Evolutionary conservation across 2,113 vertebrate genomes (phyloP), one percentile per base, ranked within the genome.

Genomic region (Misgurnus anguillicaudatus): DNA sequence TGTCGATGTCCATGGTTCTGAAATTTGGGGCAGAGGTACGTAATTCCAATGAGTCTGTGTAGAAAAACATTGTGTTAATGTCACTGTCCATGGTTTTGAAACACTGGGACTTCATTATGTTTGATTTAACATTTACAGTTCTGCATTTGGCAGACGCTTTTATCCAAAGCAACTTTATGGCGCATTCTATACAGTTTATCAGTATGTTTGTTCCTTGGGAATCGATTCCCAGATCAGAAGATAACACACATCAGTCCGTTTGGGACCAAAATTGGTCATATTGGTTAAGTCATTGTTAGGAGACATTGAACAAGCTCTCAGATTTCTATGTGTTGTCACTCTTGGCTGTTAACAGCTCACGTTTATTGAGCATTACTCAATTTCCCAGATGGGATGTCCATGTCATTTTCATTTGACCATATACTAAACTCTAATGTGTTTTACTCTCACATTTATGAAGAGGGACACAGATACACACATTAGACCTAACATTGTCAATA

Each of bases 321-420:
- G 55, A 73, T 36, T 19, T 39, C 10, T 60, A 45, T 16, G 13
- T 17, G 14, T 60, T 13, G 67, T 70, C 31, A 70, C 47, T 70
- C 21, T 9, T 31, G 8, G 47, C 45, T 70, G 47, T 68, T 41
- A 68, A 41, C 65, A 19, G 65, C 14, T 7, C n/a, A 17, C 53
- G 16, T 51, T 38, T 24, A 53, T 1, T 9, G 8, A 3, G 6
- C 0, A 17, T 55, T 57, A 21, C 19, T 36, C 2, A 10, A 45
- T 68, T 71, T 71, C 5, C 77, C 36, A 41, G 31, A 38, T 60
- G 70, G 21, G 55, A 39, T 4, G 45, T 48, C 60, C 48, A 61
- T 65, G 65, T 42, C 24, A 57, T 57, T 77, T n/a, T 38, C 51
- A 71, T 71, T 71, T 48, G 55, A 17, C 51, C 47, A 48, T 72